Evolutionary conservation across 2,888 invertebrate species (phyloP).

Genomic region (Chydorus sphaericus): DNA sequence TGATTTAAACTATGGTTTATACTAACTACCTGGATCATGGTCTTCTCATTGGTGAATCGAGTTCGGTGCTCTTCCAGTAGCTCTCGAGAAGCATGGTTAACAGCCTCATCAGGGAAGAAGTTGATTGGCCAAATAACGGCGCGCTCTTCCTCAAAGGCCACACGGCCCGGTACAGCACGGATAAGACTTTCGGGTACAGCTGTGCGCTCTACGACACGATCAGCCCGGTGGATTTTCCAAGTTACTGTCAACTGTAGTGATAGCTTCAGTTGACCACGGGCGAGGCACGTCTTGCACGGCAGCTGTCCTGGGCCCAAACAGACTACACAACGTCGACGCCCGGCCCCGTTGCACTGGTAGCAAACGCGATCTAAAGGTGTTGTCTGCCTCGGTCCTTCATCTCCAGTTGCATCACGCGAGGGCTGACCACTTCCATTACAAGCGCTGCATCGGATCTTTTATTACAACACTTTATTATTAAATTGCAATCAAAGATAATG

Average conservation of each 20-base stretch:
- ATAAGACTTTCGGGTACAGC: conserved; percentile 28
- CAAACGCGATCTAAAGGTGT: neutral
- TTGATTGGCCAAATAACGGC: conserved; percentile 28
- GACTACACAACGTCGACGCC: conserved; percentile 21
- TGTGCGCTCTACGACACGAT: conserved; percentile 29
- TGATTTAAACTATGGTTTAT: neutral
- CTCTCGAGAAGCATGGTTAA: conserved; percentile 28
- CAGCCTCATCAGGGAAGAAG: conserved; percentile 28
- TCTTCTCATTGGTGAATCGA: conserved; percentile 23
- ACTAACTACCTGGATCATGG: conserved; percentile 27
- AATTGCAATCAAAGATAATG: neutral
- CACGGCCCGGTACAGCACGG: conserved; percentile 26
- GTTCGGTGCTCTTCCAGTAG: conserved; percentile 24
- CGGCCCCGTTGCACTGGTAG: conserved; percentile 10
- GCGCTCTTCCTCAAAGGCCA: conserved; percentile 29
- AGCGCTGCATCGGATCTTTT: conserved; percentile 21
- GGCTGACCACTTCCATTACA: conserved; percentile 25
- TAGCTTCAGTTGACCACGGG: conserved; percentile 25
- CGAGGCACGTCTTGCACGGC: conserved; percentile 24
- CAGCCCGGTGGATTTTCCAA: conserved; percentile 28
- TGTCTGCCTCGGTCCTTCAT: no score
- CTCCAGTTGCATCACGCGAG: neutral
- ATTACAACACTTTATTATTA: neutral
- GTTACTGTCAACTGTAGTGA: conserved; percentile 25
- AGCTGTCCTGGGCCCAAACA: conserved; percentile 25